These are phyloP conservation scores for Eriosoma lanigerum DNA, from an alignment of 1,140 invertebrate species.

Conservation along the genomic window DNA sequence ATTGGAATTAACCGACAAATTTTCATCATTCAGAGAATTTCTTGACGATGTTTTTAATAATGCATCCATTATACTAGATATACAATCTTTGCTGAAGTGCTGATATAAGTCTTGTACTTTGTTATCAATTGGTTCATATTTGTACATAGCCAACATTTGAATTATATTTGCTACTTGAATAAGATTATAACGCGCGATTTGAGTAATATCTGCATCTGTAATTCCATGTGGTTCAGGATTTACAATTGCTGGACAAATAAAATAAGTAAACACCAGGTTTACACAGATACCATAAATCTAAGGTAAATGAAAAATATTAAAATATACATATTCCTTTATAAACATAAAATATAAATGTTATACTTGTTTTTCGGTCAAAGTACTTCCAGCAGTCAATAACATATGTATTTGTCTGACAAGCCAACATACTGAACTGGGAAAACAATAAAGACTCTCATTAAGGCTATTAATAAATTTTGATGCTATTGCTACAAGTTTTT, in stretches of 20 bases:
- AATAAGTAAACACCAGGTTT: slow-evolving; percentile 90
- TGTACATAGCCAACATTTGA: slow-evolving; percentile 83
- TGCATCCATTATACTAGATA: slow-evolving; percentile 49
- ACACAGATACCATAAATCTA: slow-evolving; percentile 79
- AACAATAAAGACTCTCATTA: slow-evolving; percentile 84
- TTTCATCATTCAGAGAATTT: slow-evolving; percentile 45
- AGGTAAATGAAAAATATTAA: slow-evolving; percentile 58
- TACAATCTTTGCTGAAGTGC: slow-evolving; percentile 69
- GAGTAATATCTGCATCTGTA: slow-evolving; percentile 88
- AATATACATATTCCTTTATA: slow-evolving; percentile 25
- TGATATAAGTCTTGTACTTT: slow-evolving; percentile 74
- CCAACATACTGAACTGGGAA: slow-evolving; percentile 83
- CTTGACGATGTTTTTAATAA: slow-evolving; percentile 47
- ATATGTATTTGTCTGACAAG: slow-evolving; percentile 75
- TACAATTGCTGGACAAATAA: slow-evolving; percentile 94
- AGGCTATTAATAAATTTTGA: slow-evolving; percentile 83
- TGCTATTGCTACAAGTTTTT: slow-evolving; percentile 77
- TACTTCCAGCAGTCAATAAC: slow-evolving; percentile 67
- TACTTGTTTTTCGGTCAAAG: slow-evolving; percentile 67
- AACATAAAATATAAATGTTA: slow-evolving; percentile 53
- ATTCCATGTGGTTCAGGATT: slow-evolving; percentile 96
- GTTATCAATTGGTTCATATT: slow-evolving; percentile 75
- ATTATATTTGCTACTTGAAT: slow-evolving; percentile 88
- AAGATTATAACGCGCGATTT: slow-evolving; percentile 87
- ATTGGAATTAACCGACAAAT: slow-evolving; percentile 32